A percentile compares a stretch with the other conserved stretches of the same genome.
Evolutionary conservation across 2,113 vertebrate species (phyloP).

Genomic region (Corythaixoides concolor): DNA sequence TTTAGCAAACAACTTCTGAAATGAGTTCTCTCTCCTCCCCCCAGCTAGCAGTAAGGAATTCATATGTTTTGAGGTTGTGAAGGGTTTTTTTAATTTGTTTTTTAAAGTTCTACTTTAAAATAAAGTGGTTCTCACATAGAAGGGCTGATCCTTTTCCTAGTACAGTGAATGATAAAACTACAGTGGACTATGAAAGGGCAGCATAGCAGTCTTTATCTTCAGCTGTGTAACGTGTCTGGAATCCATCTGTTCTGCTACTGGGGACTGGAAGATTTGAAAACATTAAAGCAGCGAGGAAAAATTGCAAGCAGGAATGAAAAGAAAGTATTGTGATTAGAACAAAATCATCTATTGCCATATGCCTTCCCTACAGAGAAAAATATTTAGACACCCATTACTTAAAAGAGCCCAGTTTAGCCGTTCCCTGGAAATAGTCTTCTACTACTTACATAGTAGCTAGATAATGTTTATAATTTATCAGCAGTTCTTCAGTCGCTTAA

Average conservation of each 20-base stretch:
- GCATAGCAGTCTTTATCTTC: background rate
- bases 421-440: background rate
- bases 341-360: background rate
- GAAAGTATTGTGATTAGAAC: constrained; percentile 39
- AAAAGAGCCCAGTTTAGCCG: background rate
- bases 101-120: background rate
- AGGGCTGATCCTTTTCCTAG: background rate
- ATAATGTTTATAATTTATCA: background rate
- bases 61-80: background rate
- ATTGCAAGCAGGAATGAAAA: constrained; percentile 17
- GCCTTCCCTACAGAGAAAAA: constrained; percentile 30
- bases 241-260: background rate
- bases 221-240: background rate
- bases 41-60: background rate
- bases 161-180: background rate
- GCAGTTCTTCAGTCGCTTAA: background rate
- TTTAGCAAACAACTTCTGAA: constrained; percentile 42
- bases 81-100: background rate
- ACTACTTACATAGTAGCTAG: background rate
- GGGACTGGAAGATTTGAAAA: constrained; percentile 7
- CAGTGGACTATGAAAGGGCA: background rate
- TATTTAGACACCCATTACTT: background rate
- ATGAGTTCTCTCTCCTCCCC: background rate
- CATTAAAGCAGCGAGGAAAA: constrained; percentile 11
- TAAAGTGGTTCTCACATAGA: background rate